Evolutionary conservation across 2,797 vertebrate species (phyloP).

Genomic region (Enteromius afrohamiltoni): DNA sequence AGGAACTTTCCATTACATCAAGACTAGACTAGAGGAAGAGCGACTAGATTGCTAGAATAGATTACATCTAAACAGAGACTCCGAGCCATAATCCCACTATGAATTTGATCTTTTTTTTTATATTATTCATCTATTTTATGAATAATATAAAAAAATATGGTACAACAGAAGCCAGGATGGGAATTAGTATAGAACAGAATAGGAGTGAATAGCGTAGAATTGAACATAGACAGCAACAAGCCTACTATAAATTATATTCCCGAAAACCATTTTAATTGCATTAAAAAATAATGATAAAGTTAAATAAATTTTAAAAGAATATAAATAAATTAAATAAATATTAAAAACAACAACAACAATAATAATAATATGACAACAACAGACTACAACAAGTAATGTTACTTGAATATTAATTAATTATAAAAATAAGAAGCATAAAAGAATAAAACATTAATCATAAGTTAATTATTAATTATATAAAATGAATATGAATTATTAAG

Average conservation of each 20-base stretch:
- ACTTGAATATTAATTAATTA: too few relatives aligned
- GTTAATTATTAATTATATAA: too few relatives aligned
- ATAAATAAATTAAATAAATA: too few relatives aligned
- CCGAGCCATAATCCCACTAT: not conserved
- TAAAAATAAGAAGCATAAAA: too few relatives aligned
- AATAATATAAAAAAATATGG: not conserved
- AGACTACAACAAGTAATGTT: too few relatives aligned
- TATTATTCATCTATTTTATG: too few relatives aligned
- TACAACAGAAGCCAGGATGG: not conserved
- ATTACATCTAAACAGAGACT: not conserved
- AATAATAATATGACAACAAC: too few relatives aligned
- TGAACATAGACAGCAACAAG: not conserved
- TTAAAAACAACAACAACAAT: too few relatives aligned
- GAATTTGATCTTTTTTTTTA: not conserved
- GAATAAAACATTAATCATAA: too few relatives aligned
- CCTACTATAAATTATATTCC: not conserved
- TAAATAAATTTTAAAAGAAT: too few relatives aligned
- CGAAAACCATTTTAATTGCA: not conserved
- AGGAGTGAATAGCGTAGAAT: not conserved
- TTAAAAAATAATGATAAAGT: not conserved
- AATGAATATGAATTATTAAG: too few relatives aligned
- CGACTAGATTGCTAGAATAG: not conserved
- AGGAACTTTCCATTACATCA: not conserved
- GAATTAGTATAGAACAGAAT: not conserved
- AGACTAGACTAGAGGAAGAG: not conserved